Evolutionary conservation across 2,113 vertebrate species (phyloP).

Genomic region (Gavia stellata): DNA sequence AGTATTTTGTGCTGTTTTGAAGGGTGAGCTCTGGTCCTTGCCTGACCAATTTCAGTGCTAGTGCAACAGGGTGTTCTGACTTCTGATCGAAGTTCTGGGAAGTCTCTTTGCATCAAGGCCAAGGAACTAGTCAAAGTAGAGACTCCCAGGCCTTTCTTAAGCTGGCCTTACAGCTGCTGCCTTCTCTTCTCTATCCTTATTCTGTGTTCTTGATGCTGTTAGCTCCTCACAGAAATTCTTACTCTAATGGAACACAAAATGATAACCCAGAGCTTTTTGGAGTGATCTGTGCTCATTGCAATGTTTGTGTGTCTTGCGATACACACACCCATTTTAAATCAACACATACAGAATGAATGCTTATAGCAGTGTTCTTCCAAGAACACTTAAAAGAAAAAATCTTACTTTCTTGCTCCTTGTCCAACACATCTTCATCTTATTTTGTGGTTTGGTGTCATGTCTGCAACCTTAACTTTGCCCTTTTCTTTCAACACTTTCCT

Average conservation of each 20-base stretch:
- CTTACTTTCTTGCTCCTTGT: background rate
- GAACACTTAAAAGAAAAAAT: background rate
- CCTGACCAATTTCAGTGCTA: background rate
- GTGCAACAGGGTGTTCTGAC: background rate
- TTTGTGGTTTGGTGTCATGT: background rate
- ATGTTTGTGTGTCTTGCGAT: background rate
- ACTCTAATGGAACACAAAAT: background rate
- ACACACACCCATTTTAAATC: background rate
- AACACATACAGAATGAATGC: background rate
- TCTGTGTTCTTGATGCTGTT: background rate
- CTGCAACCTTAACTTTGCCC: background rate
- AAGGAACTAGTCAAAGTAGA: background rate
- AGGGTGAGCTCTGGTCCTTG: background rate
- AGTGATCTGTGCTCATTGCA: background rate
- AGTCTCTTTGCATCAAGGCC: background rate
- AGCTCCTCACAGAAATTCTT: background rate
- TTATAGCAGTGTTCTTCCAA: background rate
- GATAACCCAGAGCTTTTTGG: background rate
- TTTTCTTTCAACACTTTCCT: background rate
- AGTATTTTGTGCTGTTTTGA: background rate
- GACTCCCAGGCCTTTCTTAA: background rate
- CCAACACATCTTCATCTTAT: background rate
- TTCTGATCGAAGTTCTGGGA: background rate
- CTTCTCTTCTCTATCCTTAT: background rate
- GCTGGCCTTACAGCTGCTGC: background rate